Base-by-base conservation (phyloP, 2,113 vertebrate genomes). In the Hipposideros armiger region DNA sequence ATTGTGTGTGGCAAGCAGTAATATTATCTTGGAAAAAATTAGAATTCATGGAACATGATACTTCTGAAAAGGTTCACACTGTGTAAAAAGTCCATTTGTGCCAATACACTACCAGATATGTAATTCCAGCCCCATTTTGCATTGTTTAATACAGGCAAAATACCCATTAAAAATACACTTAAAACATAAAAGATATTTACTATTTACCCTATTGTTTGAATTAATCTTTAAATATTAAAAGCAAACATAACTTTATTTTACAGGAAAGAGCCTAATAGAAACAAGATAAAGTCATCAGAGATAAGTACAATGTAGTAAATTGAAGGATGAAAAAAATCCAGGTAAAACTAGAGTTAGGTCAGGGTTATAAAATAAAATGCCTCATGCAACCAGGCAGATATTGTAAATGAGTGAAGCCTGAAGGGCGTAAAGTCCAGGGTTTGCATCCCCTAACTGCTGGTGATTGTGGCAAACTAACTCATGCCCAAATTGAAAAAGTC, bases 61-160 rank as follows among this genome's bases (percentile, higher is more conserved):
- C 66, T 84, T 93, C 80, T 93, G 73, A 87, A 95, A 96, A 90
- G 60, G 47, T 89, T 97, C 73, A 56, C 97, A 97, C 97, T 96
- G 78, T 96, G 95, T 97, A 97, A 97, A 97, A 97, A 95, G 81
- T 97, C 95, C 97, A 97, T 96, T 98, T 98, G 89, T 95, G 80
- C 52, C 66, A 69, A 72, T 58, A 45, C 14, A 52, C 70, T 66
- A 83, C 54, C 42, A 87, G 66, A 84, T 52, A 81, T 54, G 67
- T 96, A 96, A 97, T 95, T 74, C 52, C 91, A 94, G 70, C 24
- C 28, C 73, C 86, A 94, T 87, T 94, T 70, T 72, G 32, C 52
- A 95, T 97, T 96, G 19, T 95, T 95, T 94, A 92, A 91, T 50
- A 86, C 22, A 96, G 47, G 67, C 52, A 67, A 97, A 94, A 91